phyloP scores from a whole-genome alignment of 2,888 invertebrate genomes.

The Drosophila rellima region DNA sequence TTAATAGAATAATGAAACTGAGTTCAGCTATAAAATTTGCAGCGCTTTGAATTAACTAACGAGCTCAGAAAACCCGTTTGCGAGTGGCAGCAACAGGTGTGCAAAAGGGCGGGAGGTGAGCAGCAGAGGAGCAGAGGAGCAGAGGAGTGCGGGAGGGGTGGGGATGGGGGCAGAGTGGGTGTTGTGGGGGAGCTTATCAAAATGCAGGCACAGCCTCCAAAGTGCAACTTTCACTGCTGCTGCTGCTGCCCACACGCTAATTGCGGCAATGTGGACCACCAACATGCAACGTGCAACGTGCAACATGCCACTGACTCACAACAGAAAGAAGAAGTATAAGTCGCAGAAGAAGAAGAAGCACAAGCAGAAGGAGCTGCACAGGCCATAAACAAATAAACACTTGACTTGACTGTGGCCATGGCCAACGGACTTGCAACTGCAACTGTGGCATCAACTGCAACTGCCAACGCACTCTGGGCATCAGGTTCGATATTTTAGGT shows the following conservation, averaged over 20 bases:
- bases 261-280: constrained; percentile 76
- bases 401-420: constrained; percentile 83
- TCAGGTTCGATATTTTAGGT: no score
- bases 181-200: constrained; percentile 56
- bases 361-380: constrained; percentile 8
- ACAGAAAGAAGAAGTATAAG: constrained; percentile 18
- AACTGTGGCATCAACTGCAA: neutral
- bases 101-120: constrained; percentile 33
- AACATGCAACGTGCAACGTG: constrained; percentile 64
- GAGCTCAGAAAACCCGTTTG: constrained; percentile 68
- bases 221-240: constrained; percentile 64
- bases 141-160: neutral
- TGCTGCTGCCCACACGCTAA: constrained; percentile 76
- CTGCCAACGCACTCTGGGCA: neutral
- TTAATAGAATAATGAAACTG: constrained; percentile 78
- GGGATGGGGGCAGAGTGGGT: neutral
- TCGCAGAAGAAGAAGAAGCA: neutral
- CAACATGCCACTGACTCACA: constrained; percentile 73
- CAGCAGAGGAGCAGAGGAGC: neutral
- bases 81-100: constrained; percentile 63
- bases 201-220: constrained; percentile 35
- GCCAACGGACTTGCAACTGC: constrained; percentile 25
- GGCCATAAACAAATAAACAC: constrained; percentile 82
- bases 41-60: constrained; percentile 80
- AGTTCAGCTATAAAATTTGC: constrained; percentile 78